Base-by-base conservation (phyloP, 1,140 invertebrate species). In the Drosophila novamexicana region DNA sequence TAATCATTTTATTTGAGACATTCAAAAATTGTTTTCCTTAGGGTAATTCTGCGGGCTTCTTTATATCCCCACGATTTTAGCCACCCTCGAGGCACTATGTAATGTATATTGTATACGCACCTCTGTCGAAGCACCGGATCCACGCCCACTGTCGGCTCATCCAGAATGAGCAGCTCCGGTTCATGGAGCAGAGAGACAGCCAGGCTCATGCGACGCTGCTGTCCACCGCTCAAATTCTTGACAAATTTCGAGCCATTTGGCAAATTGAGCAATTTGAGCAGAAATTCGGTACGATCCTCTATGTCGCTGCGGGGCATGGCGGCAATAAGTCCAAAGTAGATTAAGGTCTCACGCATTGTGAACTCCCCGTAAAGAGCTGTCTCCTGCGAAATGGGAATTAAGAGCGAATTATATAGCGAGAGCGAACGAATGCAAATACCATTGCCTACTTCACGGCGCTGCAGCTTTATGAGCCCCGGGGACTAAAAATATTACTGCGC, bases 91-190 rank as follows among this genome's bases (percentile, higher is more conserved):
- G 22, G 1, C 16, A 34, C 14, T 42, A 34, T 42, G 61, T n/a
- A 58, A 61, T 14, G 8, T 56, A 12, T 53, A 47, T 37, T 37
- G 4, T 8, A 22, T 37, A 79, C 70, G 79, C 90, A 95, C 96
- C 96, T 97, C 92, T 98, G 96, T 78, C 98, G 94, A 1, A 99
- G 93, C 4, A 99, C 94, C 1, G 98, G 98, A 93, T 99, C 98
- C 0, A 99, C 97, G 40, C 98, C 98, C 7, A 98, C 98, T 1
- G 98, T 98, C 0, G 98, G 98, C 90, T 99, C 98, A 86, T 99
- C 98, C 49, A 99, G 93, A 82, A 99, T 98, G 18, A 99, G 93
- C 0, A 98, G 93, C 93, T 98, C 97, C 0, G 98, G 97, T 70
- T 98, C 96, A 44, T 98, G 96, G 18, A 99, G 93, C 12, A 98